phyloP scores from a whole-genome alignment of 92 coral and sea anemone genomes.

The Epizoanthus rinbou region DNA sequence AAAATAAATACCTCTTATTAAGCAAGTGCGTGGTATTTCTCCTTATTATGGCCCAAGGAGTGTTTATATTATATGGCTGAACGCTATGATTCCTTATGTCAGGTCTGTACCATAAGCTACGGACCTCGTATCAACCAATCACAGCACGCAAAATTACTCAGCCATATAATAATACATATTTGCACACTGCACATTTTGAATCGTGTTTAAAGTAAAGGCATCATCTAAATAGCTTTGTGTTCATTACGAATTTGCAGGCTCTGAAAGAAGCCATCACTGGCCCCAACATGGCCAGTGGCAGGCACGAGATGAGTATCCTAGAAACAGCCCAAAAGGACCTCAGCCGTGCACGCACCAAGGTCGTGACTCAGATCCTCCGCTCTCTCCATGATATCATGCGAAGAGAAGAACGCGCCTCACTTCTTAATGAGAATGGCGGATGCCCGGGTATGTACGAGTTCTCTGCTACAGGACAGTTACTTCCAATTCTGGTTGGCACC shows the following conservation, averaged over 20 bases:
- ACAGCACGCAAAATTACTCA: too few species aligned
- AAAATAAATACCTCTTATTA: too few species aligned
- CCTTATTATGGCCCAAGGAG: too few species aligned
- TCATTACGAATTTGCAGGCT: constrained; percentile 10
- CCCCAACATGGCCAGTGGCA: constrained; percentile 77
- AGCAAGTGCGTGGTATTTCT: too few species aligned
- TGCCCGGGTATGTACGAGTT: constrained; percentile 98
- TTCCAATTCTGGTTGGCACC: constrained; percentile 96
- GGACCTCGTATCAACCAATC: too few species aligned
- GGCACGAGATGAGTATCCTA: constrained; percentile 89
- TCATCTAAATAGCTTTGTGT: background rate
- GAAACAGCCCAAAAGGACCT: constrained; percentile 85
- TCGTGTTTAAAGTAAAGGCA: too few species aligned
- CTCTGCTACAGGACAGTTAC: constrained; percentile 93
- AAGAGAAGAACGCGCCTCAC: constrained; percentile 87
- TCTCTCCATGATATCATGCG: constrained; percentile 90
- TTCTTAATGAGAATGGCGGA: constrained; percentile 91
- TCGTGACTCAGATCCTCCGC: constrained; percentile 80
- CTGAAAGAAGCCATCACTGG: constrained; percentile 89
- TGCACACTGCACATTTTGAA: too few species aligned
- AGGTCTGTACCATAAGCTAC: too few species aligned
- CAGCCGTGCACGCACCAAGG: constrained; percentile 66
- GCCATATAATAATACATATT: too few species aligned
- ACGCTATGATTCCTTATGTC: too few species aligned
- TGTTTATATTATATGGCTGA: too few species aligned